Evolutionary conservation across 2,888 invertebrate species (phyloP), one percentile per base, ranked within the genome.

Genomic region (Metacarcinus magister): DNA sequence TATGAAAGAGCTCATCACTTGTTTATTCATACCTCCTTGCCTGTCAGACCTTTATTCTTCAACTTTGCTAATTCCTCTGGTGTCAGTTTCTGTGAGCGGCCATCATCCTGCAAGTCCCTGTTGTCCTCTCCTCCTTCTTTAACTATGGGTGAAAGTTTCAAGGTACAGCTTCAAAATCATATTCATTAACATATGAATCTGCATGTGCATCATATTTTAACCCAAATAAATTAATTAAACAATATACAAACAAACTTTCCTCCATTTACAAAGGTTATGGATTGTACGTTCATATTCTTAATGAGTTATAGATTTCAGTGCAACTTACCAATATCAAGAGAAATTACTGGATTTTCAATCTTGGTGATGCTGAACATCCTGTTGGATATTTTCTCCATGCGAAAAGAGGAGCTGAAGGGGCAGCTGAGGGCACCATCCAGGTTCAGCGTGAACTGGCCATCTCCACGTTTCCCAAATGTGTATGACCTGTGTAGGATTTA

Each of bases 41-140:
- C 98, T 92, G 97, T 97, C 0, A 97, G 97, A 28, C 98, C 98
- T 95, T 97, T 97, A 60, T 97, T 97, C 96, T 97, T 97, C 97
- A 98, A 97, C 60, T 97, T 97, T 95, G 97, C 97, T 44, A 98
- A 98, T 92, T 98, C 97, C 54, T 97, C 97, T 92, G 97, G 97
- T 10, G 97, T 97, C 89, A 98, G 97, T 97, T 97, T 97, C 97
- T 98, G 98, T 94, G 98, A 98, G 93, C 97, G 97, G 54, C 97
- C 97, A 39, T 97, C 97, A 96, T 97, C 98, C n/a, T 97, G 97
- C 48, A 98, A 97, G 96, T 97, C 97, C 82, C 98, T 97, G 97
- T 98, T 98, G 97, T 98, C 98, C 94, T 97, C 95, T 0, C 96
- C 97, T n/a, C 97, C 95, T 60, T 96, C 96, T 19, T 67, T 95